Evolutionary conservation across 2,888 invertebrate species (phyloP), one percentile per base, ranked within the genome.

Genomic region (Apocheima hispidaria): DNA sequence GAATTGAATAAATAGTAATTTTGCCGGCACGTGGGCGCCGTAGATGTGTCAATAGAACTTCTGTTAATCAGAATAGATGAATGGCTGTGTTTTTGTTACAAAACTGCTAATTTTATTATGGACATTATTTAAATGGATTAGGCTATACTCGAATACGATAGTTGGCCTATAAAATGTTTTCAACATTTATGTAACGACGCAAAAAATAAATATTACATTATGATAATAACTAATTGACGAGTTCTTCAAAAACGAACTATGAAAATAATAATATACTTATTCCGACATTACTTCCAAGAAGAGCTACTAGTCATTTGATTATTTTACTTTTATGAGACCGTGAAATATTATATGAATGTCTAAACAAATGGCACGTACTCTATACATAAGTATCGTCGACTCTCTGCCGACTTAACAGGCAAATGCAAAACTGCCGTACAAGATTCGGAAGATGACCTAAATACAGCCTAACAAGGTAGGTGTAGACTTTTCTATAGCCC

Each of bases 1-100:
- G 69, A 57, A 60, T 65, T 61, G 50, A 36, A 57, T 54, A 59
- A 63, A 43, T 57, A 56, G 60, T 63, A 67, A 65, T 57, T 50
- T 71, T 46, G 57, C 51, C 55, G 55, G 43, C 55, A 57, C n/a
- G n/a, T 54, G 20, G 44, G 44, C 63, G 63, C 63, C 57, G 58
- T 60, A 59, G 53, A 53, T 59, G 60, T 61, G 60, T 65, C 65
- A 66, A 64, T 53, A 63, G 33, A 48, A 55, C n/a, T 41, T 21
- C 21, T 23, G 38, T 63, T 64, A 66, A 55, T 66, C 66, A 69
- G 35, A 41, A 20, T 14, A 49, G 48, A 52, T 52, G 41, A 56
- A 44, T 51, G 48, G 50, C 20, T 40, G 43, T 52, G 59, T 60
- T 63, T 60, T 40, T n/a, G 43, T 44, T 49, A 33, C 38, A 49